These are phyloP conservation scores for Parnassius mnemosyne DNA, from an alignment of 2,888 invertebrate genomes.

Conservation along the genomic window DNA sequence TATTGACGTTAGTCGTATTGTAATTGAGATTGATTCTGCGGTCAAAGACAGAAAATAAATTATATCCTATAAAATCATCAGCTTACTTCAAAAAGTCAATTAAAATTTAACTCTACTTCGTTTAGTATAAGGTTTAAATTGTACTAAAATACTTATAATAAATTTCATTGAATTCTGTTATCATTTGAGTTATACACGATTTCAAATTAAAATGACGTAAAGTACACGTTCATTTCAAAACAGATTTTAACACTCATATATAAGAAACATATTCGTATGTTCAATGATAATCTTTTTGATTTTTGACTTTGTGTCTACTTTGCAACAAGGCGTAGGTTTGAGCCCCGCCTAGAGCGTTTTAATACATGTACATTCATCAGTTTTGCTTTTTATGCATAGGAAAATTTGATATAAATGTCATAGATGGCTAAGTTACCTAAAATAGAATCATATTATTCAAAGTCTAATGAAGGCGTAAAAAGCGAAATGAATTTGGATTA, in stretches of 20 bases:
- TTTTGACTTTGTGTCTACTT: slow-evolving; percentile 40
- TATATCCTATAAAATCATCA: slow-evolving; percentile 43
- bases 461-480: too few relatives aligned
- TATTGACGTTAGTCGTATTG: not conserved
- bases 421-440: not conserved
- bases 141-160: slow-evolving; percentile 32
- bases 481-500: too few relatives aligned
- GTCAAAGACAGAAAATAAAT: slow-evolving; percentile 53
- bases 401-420: not conserved
- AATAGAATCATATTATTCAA: too few relatives aligned
- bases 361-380: slow-evolving; percentile 41
- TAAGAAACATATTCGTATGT: slow-evolving; percentile 28
- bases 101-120: slow-evolving; percentile 28
- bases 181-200: slow-evolving; percentile 42
- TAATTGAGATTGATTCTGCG: slow-evolving; percentile 32
- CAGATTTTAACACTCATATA: not conserved
- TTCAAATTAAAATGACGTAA: slow-evolving; percentile 33
- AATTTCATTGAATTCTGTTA: slow-evolving; percentile 47
- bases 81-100: slow-evolving; percentile 31
- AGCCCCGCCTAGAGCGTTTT: slow-evolving; percentile 52
- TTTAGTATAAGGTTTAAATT: slow-evolving; percentile 25
- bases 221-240: slow-evolving; percentile 23
- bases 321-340: slow-evolving; percentile 46
- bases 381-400: slow-evolving; percentile 31
- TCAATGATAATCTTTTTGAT: slow-evolving; percentile 21